These are phyloP conservation scores for Tineola bisselliella DNA, from an alignment of 2,888 invertebrate genomes.

Conservation along the genomic window DNA sequence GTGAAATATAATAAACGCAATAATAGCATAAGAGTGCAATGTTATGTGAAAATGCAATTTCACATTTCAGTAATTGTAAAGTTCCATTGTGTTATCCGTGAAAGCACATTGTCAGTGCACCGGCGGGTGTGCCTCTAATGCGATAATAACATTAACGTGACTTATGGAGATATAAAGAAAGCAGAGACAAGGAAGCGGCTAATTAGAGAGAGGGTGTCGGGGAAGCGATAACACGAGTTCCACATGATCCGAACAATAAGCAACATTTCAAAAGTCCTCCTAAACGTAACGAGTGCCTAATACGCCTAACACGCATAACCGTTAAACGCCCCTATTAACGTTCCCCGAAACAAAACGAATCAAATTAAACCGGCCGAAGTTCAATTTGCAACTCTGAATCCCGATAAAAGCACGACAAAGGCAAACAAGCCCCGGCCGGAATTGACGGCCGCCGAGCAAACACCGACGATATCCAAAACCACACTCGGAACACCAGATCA, in stretches of 20 bases:
- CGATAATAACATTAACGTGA: slow-evolving; percentile 4
- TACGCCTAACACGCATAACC: slow-evolving; percentile 9
- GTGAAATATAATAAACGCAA: background rate
- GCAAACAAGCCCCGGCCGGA: slow-evolving; percentile 15
- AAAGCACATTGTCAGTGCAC: background rate
- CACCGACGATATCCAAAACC: slow-evolving; percentile 11
- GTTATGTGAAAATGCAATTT: background rate
- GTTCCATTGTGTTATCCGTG: background rate
- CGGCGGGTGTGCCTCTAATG: background rate
- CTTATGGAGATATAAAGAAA: background rate
- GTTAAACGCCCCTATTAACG: slow-evolving; percentile 12
- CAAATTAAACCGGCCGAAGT: slow-evolving; percentile 19
- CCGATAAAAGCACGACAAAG: slow-evolving; percentile 31
- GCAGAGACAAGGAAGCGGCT: slow-evolving; percentile 1
- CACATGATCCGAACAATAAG: slow-evolving; percentile 5
- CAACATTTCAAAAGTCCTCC: slow-evolving; percentile 8
- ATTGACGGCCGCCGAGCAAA: slow-evolving; percentile 15
- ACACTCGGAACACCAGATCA: slow-evolving; percentile 29
- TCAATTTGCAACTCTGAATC: slow-evolving; percentile 37
- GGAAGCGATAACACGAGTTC: background rate
- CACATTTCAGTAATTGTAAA: background rate
- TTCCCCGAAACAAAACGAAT: slow-evolving; percentile 13
- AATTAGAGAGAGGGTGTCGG: background rate
- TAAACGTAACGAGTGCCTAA: background rate
- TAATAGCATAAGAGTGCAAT: background rate